These are phyloP conservation scores for Xerus rutilus DNA, from an alignment of 2,797 vertebrate genomes.

Conservation along the genomic window DNA sequence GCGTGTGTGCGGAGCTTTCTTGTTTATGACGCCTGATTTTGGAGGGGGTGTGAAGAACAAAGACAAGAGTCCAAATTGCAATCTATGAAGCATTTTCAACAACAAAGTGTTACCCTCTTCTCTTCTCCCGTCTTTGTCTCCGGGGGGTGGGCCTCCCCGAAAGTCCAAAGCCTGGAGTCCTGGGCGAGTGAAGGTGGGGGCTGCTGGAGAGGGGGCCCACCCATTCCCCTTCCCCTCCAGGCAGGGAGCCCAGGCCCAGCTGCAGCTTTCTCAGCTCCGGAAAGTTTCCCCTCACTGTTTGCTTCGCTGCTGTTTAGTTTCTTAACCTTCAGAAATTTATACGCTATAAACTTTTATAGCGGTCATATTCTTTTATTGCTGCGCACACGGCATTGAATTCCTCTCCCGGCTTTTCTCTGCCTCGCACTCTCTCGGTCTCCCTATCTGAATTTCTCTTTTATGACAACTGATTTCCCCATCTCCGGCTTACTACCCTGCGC, in stretches of 20 bases:
- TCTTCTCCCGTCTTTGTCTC: neutral
- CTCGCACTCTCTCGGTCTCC: slow-evolving; percentile 57
- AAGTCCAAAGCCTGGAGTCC: slow-evolving; percentile 5
- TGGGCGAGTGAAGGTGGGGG: slow-evolving; percentile 30
- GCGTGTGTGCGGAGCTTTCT: slow-evolving; percentile 21
- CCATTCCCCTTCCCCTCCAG: slow-evolving; percentile 24
- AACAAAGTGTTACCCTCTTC: slow-evolving; percentile 52
- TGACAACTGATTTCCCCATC: slow-evolving; percentile 92
- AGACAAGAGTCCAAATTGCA: slow-evolving; percentile 86
- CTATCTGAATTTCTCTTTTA: slow-evolving; percentile 88
- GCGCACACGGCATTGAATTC: slow-evolving; percentile 93
- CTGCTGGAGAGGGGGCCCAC: neutral
- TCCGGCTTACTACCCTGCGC: slow-evolving; percentile 85
- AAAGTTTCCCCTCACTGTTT: slow-evolving; percentile 94
- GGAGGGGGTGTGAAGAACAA: slow-evolving; percentile 86
- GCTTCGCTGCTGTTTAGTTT: slow-evolving; percentile 99
- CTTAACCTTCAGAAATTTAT: slow-evolving; percentile 99
- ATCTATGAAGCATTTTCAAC: slow-evolving; percentile 86
- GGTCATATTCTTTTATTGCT: slow-evolving; percentile 99
- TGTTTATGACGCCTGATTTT: slow-evolving; percentile 86
- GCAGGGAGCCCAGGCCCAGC: slow-evolving; percentile 78
- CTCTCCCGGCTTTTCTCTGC: slow-evolving; percentile 90
- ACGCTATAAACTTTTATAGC: slow-evolving; percentile 99
- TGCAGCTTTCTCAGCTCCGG: slow-evolving; percentile 89
- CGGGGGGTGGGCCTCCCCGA: neutral